Evolutionary conservation across 2,888 invertebrate species (phyloP).

Genomic region (Muschampia plurimacula): DNA sequence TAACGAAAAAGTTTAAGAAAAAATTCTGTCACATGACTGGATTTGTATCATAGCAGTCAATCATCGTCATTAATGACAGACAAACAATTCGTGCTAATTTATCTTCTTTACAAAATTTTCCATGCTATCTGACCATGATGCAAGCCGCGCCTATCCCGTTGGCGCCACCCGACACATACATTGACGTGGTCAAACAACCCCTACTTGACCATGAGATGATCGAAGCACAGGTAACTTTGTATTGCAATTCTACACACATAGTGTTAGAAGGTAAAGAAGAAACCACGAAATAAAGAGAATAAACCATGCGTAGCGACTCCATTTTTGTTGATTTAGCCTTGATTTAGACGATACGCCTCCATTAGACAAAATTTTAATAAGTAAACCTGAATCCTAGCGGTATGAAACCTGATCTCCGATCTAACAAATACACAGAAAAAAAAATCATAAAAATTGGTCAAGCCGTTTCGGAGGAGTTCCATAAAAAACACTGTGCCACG

Average conservation of each 20-base stretch:
- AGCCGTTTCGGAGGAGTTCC: too few species aligned
- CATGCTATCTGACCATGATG: conserved; percentile 44
- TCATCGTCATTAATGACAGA: conserved; percentile 22
- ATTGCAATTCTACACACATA: neutral
- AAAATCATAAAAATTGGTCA: too few species aligned
- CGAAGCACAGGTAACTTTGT: conserved; percentile 6
- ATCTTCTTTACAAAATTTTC: conserved; percentile 12
- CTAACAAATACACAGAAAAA: too few species aligned
- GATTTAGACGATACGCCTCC: too few species aligned
- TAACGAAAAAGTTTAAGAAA: neutral
- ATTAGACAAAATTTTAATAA: too few species aligned
- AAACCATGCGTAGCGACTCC: too few species aligned
- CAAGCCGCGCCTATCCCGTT: conserved; percentile 57
- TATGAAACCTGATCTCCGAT: too few species aligned
- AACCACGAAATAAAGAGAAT: too few species aligned
- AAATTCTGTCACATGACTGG: neutral
- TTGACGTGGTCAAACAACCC: conserved; percentile 44
- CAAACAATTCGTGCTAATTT: conserved; percentile 2
- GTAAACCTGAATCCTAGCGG: too few species aligned
- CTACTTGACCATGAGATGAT: conserved; percentile 12
- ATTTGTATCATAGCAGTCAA: neutral
- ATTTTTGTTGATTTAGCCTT: too few species aligned
- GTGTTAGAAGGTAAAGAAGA: too few species aligned
- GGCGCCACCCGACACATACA: conserved; percentile 44
- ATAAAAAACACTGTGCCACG: too few species aligned